These are phyloP conservation scores for Drosophila sturtevanti DNA, from an alignment of 1,140 invertebrate species.

Conservation along the genomic window DNA sequence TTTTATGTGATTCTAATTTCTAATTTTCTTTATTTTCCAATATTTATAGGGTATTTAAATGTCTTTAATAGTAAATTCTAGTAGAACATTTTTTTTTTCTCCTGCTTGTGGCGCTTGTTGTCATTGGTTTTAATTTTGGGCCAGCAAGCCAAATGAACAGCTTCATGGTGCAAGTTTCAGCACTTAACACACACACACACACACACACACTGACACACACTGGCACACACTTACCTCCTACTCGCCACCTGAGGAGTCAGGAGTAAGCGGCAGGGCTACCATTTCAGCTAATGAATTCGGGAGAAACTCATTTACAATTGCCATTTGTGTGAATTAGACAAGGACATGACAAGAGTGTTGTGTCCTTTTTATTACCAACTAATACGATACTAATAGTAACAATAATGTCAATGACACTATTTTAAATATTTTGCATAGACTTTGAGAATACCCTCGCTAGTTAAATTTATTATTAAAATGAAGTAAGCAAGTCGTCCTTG, in stretches of 20 bases:
- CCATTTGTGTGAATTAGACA: constrained; percentile 75
- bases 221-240: background rate
- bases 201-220: background rate
- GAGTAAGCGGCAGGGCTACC: background rate
- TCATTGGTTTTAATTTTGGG: background rate
- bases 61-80: no score
- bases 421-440: background rate
- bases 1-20: no score
- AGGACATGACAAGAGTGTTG: constrained; percentile 25
- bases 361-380: constrained; percentile 52
- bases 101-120: background rate
- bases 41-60: background rate
- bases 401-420: background rate
- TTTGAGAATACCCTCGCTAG: constrained; percentile 43
- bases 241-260: no score
- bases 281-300: background rate
- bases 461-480: no score
- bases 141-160: background rate
- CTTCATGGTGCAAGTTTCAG: background rate
- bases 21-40: no score
- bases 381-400: constrained; percentile 25
- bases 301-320: constrained; percentile 72
- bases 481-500: no score
- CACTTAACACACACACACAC: background rate
- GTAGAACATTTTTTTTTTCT: background rate